These are phyloP conservation scores for Agrochola macilenta DNA, from an alignment of 2,888 invertebrate species.

Conservation along the genomic window DNA sequence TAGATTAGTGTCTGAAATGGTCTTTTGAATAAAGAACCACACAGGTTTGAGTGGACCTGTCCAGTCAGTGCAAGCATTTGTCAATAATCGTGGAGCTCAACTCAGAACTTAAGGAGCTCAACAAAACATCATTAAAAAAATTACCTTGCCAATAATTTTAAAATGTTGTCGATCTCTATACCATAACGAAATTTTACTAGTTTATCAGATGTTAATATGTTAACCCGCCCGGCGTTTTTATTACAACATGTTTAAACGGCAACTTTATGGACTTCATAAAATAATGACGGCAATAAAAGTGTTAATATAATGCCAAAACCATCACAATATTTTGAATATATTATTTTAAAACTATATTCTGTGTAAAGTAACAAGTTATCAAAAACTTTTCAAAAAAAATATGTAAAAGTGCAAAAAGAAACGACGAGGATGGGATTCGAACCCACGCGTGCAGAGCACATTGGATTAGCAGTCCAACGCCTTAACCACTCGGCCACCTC, in stretches of 20 bases:
- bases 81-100: too few relatives aligned
- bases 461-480: constrained; percentile 96
- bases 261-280: neutral
- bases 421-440: constrained; percentile 95
- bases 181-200: neutral
- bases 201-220: neutral
- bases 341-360: neutral
- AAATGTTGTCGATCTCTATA: neutral
- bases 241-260: neutral
- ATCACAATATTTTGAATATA: neutral
- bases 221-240: neutral
- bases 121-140: too few relatives aligned
- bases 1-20: too few relatives aligned
- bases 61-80: too few relatives aligned
- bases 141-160: neutral
- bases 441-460: constrained; percentile 96
- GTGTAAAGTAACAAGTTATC: neutral
- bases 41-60: too few relatives aligned
- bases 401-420: constrained; percentile 45
- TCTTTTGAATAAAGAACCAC: too few relatives aligned
- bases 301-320: neutral
- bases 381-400: constrained; percentile 9
- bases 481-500: constrained; percentile 97
- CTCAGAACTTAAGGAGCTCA: too few relatives aligned
- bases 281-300: neutral